These are phyloP conservation scores for Cygnus atratus DNA, from an alignment of 2,113 vertebrate genomes.

Conservation along the genomic window DNA sequence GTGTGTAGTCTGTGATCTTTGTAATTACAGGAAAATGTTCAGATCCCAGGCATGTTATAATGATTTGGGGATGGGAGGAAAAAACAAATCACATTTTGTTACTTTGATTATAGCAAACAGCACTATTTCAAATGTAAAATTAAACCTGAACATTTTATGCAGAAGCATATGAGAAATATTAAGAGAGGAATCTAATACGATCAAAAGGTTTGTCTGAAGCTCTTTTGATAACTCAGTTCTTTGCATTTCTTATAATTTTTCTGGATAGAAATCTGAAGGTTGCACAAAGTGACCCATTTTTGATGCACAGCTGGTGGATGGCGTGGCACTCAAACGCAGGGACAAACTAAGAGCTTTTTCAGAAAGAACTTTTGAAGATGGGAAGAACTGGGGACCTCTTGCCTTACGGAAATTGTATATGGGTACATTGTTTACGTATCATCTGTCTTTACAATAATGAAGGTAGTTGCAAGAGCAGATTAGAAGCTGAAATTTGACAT, in stretches of 20 bases:
- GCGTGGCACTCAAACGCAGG: background rate
- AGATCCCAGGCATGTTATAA: background rate
- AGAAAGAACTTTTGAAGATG: background rate
- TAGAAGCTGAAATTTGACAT: background rate
- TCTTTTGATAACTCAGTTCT: background rate
- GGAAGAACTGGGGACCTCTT: background rate
- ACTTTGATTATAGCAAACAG: background rate
- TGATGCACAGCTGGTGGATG: background rate
- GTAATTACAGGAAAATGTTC: background rate
- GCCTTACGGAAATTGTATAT: accelerated
- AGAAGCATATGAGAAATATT: background rate
- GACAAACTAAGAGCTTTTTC: background rate
- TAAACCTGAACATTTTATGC: background rate
- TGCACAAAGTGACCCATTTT: background rate
- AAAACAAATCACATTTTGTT: background rate
- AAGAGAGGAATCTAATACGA: background rate
- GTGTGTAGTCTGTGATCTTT: background rate
- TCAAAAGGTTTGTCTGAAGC: background rate
- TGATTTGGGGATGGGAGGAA: background rate
- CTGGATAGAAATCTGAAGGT: background rate
- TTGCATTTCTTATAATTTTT: background rate
- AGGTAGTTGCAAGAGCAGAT: background rate
- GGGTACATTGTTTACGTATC: background rate
- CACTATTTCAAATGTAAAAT: background rate
- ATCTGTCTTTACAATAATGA: background rate